Evolutionary conservation across 2,113 vertebrate species (phyloP), one percentile per base, ranked within the genome.

Genomic region (Poeciliopsis turrubarensis): DNA sequence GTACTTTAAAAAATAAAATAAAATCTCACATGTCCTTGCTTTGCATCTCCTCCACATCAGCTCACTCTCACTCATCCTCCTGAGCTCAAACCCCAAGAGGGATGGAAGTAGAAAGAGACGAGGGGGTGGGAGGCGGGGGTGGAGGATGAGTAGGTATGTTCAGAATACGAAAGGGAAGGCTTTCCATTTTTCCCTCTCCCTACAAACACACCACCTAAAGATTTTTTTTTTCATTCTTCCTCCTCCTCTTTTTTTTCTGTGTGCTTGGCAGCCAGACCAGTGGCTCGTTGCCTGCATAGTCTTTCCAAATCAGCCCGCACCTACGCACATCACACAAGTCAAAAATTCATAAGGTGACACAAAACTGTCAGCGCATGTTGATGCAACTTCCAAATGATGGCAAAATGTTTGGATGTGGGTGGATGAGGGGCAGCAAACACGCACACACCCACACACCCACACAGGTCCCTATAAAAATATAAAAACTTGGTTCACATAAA

Each of bases 341-440:
- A 89, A 91, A 91, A 87, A 90, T 83, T 79, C 85, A 91, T 73
- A 91, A 88, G 86, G 85, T 92, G 91, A 91, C 89, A 92, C 87
- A 78, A 89, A 93, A 90, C 89, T 91, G 91, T 90, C 92, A 89
- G 70, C 54, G 77, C 79, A 69, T 10, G 86, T 87, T 89, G 86
- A 89, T 79, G 78, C 62, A 47, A 83, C 77, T 89, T 75, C 83
- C 86, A 82, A 73, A 85, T 76, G 82, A 87, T 47, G 82, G 47
- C 39, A 83, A 39, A 37, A 30, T 75, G 75, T 22, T 63, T 72
- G 19, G 37, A 60, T 27, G 85, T 82, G 70, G 67, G 82, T 34
- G 79, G 51, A n/a, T 69, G 68, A 70, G 73, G 65, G 57, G 19
- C 74, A 67, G 34, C 37, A 17, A 39, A 51, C 54, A 75, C 73